Evolutionary conservation across 2,113 vertebrate genomes (phyloP).

Genomic region (Sturnus vulgaris): DNA sequence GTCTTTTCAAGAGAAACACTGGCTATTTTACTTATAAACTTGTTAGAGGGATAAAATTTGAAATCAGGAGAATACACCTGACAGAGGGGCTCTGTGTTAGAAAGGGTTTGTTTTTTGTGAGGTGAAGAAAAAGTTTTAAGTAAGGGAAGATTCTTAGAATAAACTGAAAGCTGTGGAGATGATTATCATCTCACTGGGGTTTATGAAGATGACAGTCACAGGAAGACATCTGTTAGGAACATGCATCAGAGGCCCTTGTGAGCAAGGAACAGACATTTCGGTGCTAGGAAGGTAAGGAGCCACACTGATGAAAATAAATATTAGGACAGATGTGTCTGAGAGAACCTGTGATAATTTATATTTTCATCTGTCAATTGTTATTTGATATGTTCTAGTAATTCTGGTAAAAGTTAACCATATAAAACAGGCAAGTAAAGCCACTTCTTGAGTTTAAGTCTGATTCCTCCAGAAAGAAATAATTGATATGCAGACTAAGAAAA

Average conservation of each 20-base stretch:
- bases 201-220: neutral
- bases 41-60: neutral
- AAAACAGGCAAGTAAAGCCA: neutral
- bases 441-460: neutral
- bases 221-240: constrained; percentile 27
- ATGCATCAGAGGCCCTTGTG: neutral
- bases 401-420: neutral
- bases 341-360: neutral
- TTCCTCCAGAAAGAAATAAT: neutral
- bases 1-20: neutral
- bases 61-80: neutral
- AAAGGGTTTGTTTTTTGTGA: neutral
- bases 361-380: neutral
- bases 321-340: constrained; percentile 6
- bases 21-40: neutral
- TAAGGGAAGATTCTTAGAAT: neutral
- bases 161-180: neutral
- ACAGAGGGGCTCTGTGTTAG: neutral
- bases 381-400: neutral
- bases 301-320: neutral
- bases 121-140: neutral
- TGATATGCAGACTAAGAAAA: neutral
- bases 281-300: neutral
- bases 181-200: neutral
- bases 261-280: neutral